phyloP scores from a whole-genome alignment of 2,113 vertebrate genomes.

The Pseudois nayaur region DNA sequence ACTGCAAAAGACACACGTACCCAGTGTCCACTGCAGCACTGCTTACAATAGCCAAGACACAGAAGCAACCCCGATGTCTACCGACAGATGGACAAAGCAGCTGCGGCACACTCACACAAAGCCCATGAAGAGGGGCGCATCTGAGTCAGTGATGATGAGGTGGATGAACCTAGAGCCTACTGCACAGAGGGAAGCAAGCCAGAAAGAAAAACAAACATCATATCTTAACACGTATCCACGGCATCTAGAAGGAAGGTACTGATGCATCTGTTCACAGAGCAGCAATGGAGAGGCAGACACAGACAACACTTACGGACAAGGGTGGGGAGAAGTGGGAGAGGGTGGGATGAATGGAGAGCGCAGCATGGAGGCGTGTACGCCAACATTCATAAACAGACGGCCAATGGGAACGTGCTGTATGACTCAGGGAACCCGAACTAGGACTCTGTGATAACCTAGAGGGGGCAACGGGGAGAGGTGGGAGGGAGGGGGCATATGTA shows the following conservation, averaged over 20 bases:
- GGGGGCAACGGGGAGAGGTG: background rate
- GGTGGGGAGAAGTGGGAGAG: background rate
- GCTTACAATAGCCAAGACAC: background rate
- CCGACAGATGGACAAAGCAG: background rate
- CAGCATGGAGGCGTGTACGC: fast-evolving
- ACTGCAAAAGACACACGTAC: background rate
- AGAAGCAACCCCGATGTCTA: background rate
- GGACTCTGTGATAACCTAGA: background rate
- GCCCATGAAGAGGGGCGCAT: background rate
- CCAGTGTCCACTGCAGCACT: background rate
- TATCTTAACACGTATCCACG: background rate
- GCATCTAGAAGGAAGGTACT: background rate
- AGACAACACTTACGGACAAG: background rate
- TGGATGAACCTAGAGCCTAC: background rate
- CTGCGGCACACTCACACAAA: background rate
- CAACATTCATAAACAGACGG: background rate
- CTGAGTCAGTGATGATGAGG: background rate
- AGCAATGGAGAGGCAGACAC: background rate
- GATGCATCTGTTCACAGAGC: background rate
- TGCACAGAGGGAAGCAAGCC: background rate
- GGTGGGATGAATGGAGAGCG: background rate
- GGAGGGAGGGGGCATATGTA: background rate
- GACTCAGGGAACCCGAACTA: background rate
- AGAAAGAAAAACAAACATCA: background rate
- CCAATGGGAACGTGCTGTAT: background rate